A percentile compares a stretch with the other conserved stretches of the same genome.
phyloP scores from a whole-genome alignment of 2,113 vertebrate genomes.

The Taxidea taxus region DNA sequence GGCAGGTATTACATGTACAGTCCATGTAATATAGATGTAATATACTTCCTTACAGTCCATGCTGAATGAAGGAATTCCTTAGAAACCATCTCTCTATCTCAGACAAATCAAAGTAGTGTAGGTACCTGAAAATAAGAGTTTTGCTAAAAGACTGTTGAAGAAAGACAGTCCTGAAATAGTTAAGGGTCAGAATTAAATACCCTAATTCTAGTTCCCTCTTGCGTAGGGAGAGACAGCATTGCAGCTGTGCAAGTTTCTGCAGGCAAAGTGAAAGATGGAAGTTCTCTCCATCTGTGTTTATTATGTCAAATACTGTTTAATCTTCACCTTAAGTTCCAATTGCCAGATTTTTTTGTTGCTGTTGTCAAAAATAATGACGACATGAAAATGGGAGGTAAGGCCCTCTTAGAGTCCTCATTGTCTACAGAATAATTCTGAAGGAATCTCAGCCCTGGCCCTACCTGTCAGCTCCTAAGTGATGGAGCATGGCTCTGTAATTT shows the following conservation, averaged over 20 bases:
- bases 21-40: no score
- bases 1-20: background rate
- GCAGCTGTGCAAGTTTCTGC: conserved; percentile 84
- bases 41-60: background rate
- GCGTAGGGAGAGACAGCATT: conserved; percentile 29
- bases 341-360: conserved; percentile 74
- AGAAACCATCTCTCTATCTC: background rate
- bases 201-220: conserved; percentile 49
- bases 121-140: background rate
- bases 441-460: conserved; percentile 79
- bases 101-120: background rate
- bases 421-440: conserved; percentile 81
- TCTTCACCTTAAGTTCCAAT: conserved; percentile 74
- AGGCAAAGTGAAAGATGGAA: conserved; percentile 80
- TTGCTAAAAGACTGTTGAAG: background rate
- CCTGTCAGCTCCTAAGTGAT: conserved; percentile 76
- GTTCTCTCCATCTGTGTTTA: conserved; percentile 83
- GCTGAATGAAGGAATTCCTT: background rate
- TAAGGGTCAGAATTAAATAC: conserved; percentile 34
- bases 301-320: conserved; percentile 84
- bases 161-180: conserved; percentile 58
- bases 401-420: conserved; percentile 78
- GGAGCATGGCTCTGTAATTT: conserved; percentile 74
- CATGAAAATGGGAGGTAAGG: conserved; percentile 80
- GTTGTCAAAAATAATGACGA: conserved; percentile 74